Conservation (phyloP, 2,113 vertebrate species). For the Tauraco erythrolophus region DNA sequence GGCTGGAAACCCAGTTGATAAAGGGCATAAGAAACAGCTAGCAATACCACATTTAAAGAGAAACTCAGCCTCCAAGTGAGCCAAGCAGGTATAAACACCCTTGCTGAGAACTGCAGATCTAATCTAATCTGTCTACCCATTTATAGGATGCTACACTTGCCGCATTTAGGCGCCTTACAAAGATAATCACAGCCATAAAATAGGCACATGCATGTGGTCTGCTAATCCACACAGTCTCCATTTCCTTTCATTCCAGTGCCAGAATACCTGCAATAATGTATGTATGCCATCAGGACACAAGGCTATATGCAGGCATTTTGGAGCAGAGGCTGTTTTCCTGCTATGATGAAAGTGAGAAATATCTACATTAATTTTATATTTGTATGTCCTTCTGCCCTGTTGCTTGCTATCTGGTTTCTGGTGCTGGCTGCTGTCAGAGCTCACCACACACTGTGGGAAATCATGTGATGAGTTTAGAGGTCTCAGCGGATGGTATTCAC, state of each 20-base stretch:
- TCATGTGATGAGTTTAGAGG: neutral
- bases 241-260: conserved; percentile 27
- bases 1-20: conserved; percentile 30
- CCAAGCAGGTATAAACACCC: conserved; percentile 57
- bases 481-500: neutral
- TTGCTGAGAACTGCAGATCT: conserved; percentile 48
- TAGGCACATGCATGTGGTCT: conserved; percentile 46
- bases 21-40: conserved; percentile 32
- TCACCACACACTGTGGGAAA: neutral
- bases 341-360: conserved; percentile 42
- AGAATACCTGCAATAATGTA: conserved; percentile 43
- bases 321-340: conserved; percentile 15
- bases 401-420: conserved; percentile 9
- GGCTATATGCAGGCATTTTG: conserved; percentile 7
- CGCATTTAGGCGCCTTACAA: conserved; percentile 60
- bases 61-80: conserved; percentile 57
- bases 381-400: conserved; percentile 4
- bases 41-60: conserved; percentile 41
- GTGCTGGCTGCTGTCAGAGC: neutral
- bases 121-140: conserved; percentile 55
- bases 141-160: conserved; percentile 45
- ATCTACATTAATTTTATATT: conserved; percentile 38
- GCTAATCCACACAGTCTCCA: conserved; percentile 39
- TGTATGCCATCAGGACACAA: neutral
- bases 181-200: conserved; percentile 66